Evolutionary conservation across 1,140 invertebrate species (phyloP).

Genomic region (Paralvinella palmiformis): DNA sequence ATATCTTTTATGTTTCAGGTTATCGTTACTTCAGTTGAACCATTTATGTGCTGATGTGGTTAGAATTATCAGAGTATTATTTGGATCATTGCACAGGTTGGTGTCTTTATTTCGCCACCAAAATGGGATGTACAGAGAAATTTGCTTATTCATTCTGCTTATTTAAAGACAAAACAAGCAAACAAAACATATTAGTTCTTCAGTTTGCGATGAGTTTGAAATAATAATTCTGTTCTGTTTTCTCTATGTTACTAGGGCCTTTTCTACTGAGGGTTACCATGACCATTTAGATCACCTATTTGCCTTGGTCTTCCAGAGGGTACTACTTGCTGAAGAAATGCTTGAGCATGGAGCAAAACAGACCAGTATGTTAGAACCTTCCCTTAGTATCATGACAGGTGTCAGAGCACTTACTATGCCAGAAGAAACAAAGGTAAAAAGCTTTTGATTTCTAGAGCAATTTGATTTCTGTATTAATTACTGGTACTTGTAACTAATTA

Average conservation of each 20-base stretch:
- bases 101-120: no score
- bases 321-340: constrained; percentile 8
- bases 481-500: no score
- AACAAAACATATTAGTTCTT: no score
- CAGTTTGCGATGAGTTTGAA: no score
- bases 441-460: no score
- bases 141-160: no score
- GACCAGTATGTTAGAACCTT: neutral
- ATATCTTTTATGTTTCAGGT: constrained; percentile 1
- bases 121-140: no score
- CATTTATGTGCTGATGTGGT: neutral
- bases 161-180: no score
- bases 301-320: constrained; percentile 19
- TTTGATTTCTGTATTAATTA: no score
- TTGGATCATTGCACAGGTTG: constrained; percentile 5
- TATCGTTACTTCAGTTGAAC: neutral
- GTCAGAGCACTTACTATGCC: constrained; percentile 21
- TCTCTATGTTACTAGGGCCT: no score
- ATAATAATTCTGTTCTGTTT: no score
- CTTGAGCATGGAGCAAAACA: neutral
- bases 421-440: constrained; percentile 24
- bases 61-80: constrained; percentile 6
- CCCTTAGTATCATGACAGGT: constrained; percentile 13
- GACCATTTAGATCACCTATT: constrained; percentile 24
- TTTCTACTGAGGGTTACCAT: no score